phyloP scores from a whole-genome alignment of 2,888 invertebrate genomes.

The Crioceris asparagi region DNA sequence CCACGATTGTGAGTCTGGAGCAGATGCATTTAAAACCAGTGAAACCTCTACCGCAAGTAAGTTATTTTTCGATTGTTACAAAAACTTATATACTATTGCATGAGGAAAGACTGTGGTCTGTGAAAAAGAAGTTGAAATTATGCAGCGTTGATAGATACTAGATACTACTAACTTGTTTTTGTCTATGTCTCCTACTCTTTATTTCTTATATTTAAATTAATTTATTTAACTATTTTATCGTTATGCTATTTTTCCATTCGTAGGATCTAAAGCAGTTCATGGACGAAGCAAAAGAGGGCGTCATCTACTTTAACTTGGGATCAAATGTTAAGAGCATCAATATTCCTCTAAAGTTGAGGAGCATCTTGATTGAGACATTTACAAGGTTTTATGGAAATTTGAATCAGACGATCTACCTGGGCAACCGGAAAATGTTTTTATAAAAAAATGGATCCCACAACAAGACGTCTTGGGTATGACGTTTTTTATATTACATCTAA shows the following conservation, averaged over 20 bases:
- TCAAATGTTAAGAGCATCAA: slow-evolving; percentile 34
- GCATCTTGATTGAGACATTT: slow-evolving; percentile 33
- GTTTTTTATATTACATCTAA: no score
- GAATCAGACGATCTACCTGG: slow-evolving; percentile 32
- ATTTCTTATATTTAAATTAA: no score
- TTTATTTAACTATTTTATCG: no score
- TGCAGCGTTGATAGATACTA: no score
- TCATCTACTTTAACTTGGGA: slow-evolving; percentile 38
- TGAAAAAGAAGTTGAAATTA: no score
- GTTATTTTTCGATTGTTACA: no score
- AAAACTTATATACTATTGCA: no score
- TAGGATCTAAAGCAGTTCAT: slow-evolving; percentile 32
- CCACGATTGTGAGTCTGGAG: slow-evolving; percentile 28
- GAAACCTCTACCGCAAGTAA: slow-evolving; percentile 27
- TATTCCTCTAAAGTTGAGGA: slow-evolving; percentile 28
- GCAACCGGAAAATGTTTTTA: slow-evolving; percentile 34
- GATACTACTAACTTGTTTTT: no score
- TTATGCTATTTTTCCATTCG: no score
- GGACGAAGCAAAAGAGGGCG: slow-evolving; percentile 29
- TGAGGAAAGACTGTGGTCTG: no score
- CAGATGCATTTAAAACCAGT: slow-evolving; percentile 26
- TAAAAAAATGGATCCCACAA: slow-evolving; percentile 40
- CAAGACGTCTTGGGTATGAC: slow-evolving; percentile 39
- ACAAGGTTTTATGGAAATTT: slow-evolving; percentile 39
- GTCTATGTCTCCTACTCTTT: no score